Conservation (phyloP, 2,888 invertebrate genomes). For the Parnassius apollo region DNA sequence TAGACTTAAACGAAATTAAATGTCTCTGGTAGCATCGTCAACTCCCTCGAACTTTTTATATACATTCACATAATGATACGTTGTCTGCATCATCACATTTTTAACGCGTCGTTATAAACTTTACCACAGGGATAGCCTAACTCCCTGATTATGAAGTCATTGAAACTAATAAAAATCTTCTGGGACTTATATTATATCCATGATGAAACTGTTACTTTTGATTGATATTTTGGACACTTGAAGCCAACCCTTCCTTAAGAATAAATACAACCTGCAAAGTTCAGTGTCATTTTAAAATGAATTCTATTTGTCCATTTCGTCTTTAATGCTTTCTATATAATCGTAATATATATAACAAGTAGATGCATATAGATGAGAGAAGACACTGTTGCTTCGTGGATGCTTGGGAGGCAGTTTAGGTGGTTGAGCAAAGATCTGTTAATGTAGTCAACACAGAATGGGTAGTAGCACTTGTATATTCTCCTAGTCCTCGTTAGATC, state of each 20-base stretch:
- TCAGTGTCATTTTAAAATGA: not conserved
- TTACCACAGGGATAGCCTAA: conserved; percentile 3
- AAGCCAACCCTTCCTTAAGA: not conserved
- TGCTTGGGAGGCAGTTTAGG: not conserved
- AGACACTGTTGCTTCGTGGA: conserved; percentile 14
- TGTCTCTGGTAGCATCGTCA: conserved; percentile 1
- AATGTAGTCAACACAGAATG: conserved; percentile 94
- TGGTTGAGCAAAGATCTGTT: conserved; percentile 75
- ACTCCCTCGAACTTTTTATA: conserved; percentile 7
- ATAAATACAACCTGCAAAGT: conserved; percentile 1
- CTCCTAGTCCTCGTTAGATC: conserved; percentile 88
- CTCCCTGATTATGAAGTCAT: conserved; percentile 2
- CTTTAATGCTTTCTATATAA: conserved; percentile 5
- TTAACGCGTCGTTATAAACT: conserved; percentile 11
- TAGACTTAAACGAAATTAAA: too few relatives aligned
- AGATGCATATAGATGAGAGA: conserved; percentile 4
- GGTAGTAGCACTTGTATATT: conserved; percentile 93
- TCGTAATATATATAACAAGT: conserved; percentile 7
- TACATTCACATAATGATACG: conserved; percentile 9
- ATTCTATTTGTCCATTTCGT: conserved; percentile 4
- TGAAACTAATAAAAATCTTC: conserved; percentile 9
- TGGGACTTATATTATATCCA: conserved; percentile 2
- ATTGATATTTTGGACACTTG: not conserved
- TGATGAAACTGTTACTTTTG: not conserved
- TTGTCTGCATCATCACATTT: conserved; percentile 10